A percentile compares a stretch with the other conserved stretches of the same genome.
Conservation (phyloP, 2,888 invertebrate genomes). For the Acanthosepion esculentum region DNA sequence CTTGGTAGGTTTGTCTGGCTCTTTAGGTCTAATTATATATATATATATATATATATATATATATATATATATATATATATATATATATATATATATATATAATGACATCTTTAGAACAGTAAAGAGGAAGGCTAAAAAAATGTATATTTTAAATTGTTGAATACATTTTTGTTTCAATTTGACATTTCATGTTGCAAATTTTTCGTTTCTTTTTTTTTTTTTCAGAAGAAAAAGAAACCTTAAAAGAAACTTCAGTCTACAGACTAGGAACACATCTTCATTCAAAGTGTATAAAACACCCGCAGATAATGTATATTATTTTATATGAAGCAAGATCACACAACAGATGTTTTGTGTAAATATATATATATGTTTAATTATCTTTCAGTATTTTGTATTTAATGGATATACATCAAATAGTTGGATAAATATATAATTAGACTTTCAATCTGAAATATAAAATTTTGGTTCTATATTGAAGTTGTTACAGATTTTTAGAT, state of each 20-base stretch:
- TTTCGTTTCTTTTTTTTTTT: neutral
- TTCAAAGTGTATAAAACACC: neutral
- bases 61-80: too few relatives aligned
- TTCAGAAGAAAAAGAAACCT: neutral
- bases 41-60: too few relatives aligned
- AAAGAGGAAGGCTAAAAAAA: neutral
- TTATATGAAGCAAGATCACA: neutral
- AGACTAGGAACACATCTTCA: neutral
- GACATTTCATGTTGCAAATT: neutral
- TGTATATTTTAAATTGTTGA: neutral
- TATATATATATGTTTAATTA: neutral
- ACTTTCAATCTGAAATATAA: neutral
- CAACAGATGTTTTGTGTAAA: neutral
- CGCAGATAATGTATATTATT: neutral
- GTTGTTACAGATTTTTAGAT: neutral
- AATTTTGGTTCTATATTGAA: neutral
- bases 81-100: too few relatives aligned
- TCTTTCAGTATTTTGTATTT: neutral
- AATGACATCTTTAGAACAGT: too few relatives aligned
- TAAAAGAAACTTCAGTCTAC: neutral
- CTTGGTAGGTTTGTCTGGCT: too few relatives aligned
- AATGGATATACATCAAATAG: neutral
- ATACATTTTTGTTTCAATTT: neutral
- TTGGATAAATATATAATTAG: neutral
- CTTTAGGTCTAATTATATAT: too few relatives aligned